Evolutionary conservation across 2,888 invertebrate genomes (phyloP).

Genomic region (Volucella bombylans): DNA sequence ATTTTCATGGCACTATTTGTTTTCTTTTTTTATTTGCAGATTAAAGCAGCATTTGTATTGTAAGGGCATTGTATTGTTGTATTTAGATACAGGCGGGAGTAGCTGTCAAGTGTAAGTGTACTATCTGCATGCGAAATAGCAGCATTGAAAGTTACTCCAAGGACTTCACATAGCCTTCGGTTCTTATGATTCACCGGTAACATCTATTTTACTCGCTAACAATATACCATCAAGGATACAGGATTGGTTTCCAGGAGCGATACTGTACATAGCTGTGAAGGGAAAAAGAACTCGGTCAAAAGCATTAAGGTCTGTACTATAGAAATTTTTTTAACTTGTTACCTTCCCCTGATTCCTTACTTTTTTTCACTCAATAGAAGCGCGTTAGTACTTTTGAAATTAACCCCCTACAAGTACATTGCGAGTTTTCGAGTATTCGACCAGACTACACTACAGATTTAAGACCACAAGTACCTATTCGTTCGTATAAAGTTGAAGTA

Average conservation of each 20-base stretch:
- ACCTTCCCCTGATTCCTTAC: not conserved
- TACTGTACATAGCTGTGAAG: conserved; percentile 28
- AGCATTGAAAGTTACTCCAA: conserved; percentile 36
- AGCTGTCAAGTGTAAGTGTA: conserved; percentile 37
- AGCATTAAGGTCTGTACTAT: conserved; percentile 59
- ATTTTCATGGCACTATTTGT: conserved; percentile 24
- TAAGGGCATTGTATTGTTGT: not conserved
- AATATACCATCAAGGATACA: conserved; percentile 41
- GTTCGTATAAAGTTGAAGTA: not conserved
- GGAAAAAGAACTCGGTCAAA: conserved; percentile 28
- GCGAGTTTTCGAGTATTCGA: not conserved
- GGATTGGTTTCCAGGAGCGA: conserved; percentile 2
- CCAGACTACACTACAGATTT: not conserved
- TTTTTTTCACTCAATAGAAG: not conserved
- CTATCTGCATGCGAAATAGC: conserved; percentile 34
- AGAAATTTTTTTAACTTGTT: conserved; percentile 7
- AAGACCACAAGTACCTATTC: too few relatives aligned
- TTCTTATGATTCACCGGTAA: conserved; percentile 72
- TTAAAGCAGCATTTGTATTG: conserved; percentile 38
- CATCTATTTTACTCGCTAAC: conserved; percentile 60
- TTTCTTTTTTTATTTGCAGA: conserved; percentile 37
- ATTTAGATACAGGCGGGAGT: conserved; percentile 23
- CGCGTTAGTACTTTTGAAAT: conserved; percentile 2
- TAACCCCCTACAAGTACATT: not conserved
- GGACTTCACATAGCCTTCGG: conserved; percentile 36